Conservation (phyloP, 2,888 invertebrate species). For the Hoplodrina ambigua region DNA sequence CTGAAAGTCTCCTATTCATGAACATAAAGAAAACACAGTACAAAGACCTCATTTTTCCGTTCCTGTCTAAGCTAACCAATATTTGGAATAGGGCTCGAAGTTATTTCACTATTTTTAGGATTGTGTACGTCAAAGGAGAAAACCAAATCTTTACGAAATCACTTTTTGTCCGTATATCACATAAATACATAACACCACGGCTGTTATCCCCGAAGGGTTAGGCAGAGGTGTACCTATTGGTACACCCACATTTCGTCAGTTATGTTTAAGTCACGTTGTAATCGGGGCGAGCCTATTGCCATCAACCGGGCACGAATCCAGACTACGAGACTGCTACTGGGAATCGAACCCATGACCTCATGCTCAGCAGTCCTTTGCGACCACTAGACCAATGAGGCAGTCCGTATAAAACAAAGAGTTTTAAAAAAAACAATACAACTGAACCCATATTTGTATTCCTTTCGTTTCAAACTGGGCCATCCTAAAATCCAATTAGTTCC, state of each 20-base stretch:
- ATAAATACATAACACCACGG: too few relatives aligned
- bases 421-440: not conserved
- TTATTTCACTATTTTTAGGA: not conserved
- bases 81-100: not conserved
- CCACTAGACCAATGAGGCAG: too few relatives aligned
- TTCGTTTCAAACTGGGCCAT: conserved; percentile 22
- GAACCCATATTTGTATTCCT: not conserved
- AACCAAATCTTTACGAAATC: not conserved
- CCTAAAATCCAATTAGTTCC: conserved; percentile 26
- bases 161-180: not conserved
- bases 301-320: too few relatives aligned
- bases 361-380: too few relatives aligned
- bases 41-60: not conserved
- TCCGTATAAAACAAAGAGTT: not conserved
- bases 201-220: too few relatives aligned
- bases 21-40: not conserved
- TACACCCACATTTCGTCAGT: too few relatives aligned
- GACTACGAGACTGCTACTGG: too few relatives aligned
- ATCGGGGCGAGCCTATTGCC: too few relatives aligned
- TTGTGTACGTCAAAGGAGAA: not conserved
- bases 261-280: too few relatives aligned
- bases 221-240: too few relatives aligned
- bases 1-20: not conserved
- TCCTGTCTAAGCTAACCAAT: not conserved
- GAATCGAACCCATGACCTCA: too few relatives aligned